Evolutionary conservation across 2,797 vertebrate genomes (phyloP).

Genomic region (Pangasius sanitwongsei): DNA sequence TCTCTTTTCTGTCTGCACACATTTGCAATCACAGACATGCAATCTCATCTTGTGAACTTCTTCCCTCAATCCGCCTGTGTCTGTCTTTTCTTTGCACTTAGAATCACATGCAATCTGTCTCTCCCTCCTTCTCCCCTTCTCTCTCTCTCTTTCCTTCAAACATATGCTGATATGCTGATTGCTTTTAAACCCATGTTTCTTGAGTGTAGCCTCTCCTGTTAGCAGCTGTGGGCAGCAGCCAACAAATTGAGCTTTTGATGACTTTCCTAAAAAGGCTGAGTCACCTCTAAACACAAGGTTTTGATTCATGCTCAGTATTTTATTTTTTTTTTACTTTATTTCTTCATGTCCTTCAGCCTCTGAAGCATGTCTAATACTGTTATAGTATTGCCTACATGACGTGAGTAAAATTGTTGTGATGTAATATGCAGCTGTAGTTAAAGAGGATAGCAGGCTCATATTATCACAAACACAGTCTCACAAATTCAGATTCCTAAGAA

Average conservation of each 20-base stretch:
- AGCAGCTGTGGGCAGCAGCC: slow-evolving; percentile 18
- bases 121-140: not conserved
- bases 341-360: not conserved
- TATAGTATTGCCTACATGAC: not conserved
- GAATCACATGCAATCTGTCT: not conserved
- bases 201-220: slow-evolving; percentile 18
- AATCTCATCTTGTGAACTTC: slow-evolving; percentile 4
- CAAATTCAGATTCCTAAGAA: not conserved
- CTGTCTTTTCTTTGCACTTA: not conserved
- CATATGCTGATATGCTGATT: slow-evolving; percentile 42
- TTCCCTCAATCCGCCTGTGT: slow-evolving; percentile 6
- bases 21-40: not conserved
- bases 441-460: not conserved
- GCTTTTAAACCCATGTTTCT: slow-evolving; percentile 33
- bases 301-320: not conserved
- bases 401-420: not conserved
- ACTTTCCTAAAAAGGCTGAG: slow-evolving; percentile 26
- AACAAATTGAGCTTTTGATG: slow-evolving; percentile 23
- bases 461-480: not conserved
- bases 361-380: not conserved
- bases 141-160: slow-evolving; percentile 13
- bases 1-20: not conserved
- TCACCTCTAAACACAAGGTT: slow-evolving; percentile 23
- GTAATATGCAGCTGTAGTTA: not conserved
- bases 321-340: not conserved